Evolutionary conservation across 2,888 invertebrate genomes (phyloP).

Genomic region (Cephus runcator): DNA sequence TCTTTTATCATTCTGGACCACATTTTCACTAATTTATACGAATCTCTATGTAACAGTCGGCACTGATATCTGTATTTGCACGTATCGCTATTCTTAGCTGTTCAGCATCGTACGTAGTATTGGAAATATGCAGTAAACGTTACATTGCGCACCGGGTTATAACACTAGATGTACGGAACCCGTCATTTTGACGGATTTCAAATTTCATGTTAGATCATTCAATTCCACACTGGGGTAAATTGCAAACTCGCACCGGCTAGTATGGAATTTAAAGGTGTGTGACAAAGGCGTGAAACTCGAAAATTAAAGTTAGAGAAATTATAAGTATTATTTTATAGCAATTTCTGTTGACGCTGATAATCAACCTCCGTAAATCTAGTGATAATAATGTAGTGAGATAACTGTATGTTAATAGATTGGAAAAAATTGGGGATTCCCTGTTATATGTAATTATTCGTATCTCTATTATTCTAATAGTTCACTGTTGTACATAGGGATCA

Average conservation of each 20-base stretch:
- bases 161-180: too few relatives aligned
- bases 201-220: too few relatives aligned
- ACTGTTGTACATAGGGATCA: neutral
- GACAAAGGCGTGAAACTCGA: too few relatives aligned
- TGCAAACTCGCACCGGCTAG: too few relatives aligned
- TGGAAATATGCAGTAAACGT: neutral
- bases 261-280: too few relatives aligned
- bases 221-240: too few relatives aligned
- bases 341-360: too few relatives aligned
- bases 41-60: neutral
- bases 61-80: neutral
- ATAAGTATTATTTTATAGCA: too few relatives aligned
- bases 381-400: neutral
- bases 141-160: neutral
- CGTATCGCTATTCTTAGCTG: neutral
- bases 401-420: neutral
- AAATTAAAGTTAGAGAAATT: too few relatives aligned
- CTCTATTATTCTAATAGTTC: neutral
- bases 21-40: neutral
- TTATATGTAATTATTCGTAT: neutral
- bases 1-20: neutral
- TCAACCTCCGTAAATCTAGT: too few relatives aligned
- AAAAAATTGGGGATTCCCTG: neutral
- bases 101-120: neutral
- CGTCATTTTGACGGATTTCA: too few relatives aligned